phyloP scores from a whole-genome alignment of 2,113 vertebrate species.

The Entelurus aequoreus region DNA sequence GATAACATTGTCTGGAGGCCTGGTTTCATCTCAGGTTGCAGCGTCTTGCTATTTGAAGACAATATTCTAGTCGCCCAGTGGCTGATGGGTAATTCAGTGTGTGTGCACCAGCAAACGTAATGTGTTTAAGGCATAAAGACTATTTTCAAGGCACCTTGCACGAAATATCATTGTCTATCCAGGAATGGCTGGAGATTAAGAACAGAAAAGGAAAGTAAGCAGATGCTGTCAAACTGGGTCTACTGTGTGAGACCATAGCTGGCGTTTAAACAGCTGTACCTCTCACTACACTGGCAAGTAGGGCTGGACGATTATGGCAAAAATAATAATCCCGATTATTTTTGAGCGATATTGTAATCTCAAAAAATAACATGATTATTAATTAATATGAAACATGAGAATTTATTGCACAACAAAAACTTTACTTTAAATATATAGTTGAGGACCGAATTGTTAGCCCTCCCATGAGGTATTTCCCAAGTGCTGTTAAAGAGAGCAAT shows the following conservation, averaged over 20 bases:
- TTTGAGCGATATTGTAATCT: too few species aligned
- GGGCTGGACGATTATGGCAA: constrained; percentile 27
- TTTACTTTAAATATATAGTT: too few species aligned
- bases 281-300: constrained; percentile 32
- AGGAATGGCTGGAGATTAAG: background rate
- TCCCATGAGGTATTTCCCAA: too few species aligned
- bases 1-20: constrained; percentile 39
- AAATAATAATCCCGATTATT: too few species aligned
- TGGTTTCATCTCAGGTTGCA: constrained; percentile 40
- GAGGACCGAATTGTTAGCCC: too few species aligned
- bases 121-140: background rate
- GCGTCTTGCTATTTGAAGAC: constrained; percentile 19
- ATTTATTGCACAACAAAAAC: too few species aligned
- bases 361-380: too few species aligned
- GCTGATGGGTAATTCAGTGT: constrained; percentile 20
- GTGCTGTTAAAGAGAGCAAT: too few species aligned
- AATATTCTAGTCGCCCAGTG: constrained; percentile 2
- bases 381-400: too few species aligned
- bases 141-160: too few species aligned
- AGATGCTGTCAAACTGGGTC: constrained; percentile 15
- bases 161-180: background rate
- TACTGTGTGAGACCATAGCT: constrained; percentile 22
- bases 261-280: constrained; percentile 21
- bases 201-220: constrained; percentile 5
- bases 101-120: constrained; percentile 1